Base-by-base conservation (phyloP, 1,140 invertebrate genomes). In the Apolygus lucorum region DNA sequence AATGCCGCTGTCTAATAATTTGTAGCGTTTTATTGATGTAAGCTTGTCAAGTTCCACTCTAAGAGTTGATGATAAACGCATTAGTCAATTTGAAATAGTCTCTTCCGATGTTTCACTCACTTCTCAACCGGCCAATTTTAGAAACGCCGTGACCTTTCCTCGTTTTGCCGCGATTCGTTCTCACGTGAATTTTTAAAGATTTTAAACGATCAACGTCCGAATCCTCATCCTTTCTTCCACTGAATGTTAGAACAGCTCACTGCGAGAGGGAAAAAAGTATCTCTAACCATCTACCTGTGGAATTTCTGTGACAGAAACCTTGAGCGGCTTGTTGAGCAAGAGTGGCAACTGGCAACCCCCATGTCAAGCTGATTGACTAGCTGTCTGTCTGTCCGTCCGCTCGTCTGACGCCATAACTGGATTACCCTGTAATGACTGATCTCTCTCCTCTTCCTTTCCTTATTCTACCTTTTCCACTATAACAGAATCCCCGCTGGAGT, bases 371-470 rank as follows among this genome's bases (percentile, higher is more conserved):
- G 54, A 59, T 59, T 59, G 54, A 59, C 54, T 59, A 22, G 54
- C 54, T 59, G 54, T 59, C 54, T 21, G 54, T 59, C 54, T 59
- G 54, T 59, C 54, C 22, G 22, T 59, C 54, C 54, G 54, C 22
- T 24, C 54, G 54, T 59, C 22, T 59, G 54, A 59, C 54, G 54
- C 54, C 54, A 59, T 59, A 59, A 59, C 54, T 59, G 54, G 54
- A 59, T 59, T 59, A 59, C 54, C 54, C 54, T 59, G 22, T 59
- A 59, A 59, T 59, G 54, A 59, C 54, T 59, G 54, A 59, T 59
- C 8, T 17, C 34, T 17, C 34, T 17, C 8, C 34, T 8, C 34
- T 49, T 17, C 54, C 54, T 59, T 21, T 59, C 54, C 22, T 42
- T 42, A 4, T 4, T 42, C 4, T 17, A 8, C 34, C 17, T 42